phyloP scores from a whole-genome alignment of 2,113 vertebrate species.

The Dasyornis broadbenti region DNA sequence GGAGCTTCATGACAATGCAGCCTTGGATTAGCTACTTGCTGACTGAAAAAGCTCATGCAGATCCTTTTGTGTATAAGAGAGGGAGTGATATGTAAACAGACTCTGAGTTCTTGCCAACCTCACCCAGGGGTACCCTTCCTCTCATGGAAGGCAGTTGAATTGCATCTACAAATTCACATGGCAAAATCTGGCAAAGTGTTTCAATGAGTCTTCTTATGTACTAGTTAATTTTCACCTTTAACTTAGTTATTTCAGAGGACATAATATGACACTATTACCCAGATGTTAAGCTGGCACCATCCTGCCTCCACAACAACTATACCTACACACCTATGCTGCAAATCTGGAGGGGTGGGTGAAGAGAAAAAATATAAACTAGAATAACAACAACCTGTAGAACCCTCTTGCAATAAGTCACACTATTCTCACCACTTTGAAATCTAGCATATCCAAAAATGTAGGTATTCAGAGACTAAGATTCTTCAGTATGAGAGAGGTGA shows the following conservation, averaged over 20 bases:
- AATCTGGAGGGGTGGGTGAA: not conserved
- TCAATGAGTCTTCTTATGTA: not conserved
- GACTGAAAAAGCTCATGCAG: not conserved
- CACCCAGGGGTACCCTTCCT: rapidly evolving
- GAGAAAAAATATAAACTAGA: not conserved
- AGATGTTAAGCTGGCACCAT: not conserved
- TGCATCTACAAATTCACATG: not conserved
- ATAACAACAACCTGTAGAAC: not conserved
- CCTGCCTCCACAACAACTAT: not conserved
- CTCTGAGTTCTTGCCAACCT: not conserved
- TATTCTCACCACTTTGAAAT: not conserved
- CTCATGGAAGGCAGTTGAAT: not conserved
- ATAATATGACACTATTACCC: not conserved
- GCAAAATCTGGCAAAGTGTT: not conserved
- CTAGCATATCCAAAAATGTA: not conserved
- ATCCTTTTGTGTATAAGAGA: not conserved
- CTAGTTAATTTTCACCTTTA: not conserved
- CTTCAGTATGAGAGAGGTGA: not conserved
- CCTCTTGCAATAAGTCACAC: not conserved
- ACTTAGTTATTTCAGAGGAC: not conserved
- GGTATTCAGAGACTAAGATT: not conserved
- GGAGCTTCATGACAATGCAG: not conserved
- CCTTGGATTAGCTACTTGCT: not conserved
- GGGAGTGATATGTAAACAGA: not conserved
- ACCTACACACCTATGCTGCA: not conserved